Percentiles rank a stretch among this genome's conserved stretches.
Evolutionary conservation across 2,888 invertebrate genomes (phyloP).

Genomic region (Drosophila conformis): DNA sequence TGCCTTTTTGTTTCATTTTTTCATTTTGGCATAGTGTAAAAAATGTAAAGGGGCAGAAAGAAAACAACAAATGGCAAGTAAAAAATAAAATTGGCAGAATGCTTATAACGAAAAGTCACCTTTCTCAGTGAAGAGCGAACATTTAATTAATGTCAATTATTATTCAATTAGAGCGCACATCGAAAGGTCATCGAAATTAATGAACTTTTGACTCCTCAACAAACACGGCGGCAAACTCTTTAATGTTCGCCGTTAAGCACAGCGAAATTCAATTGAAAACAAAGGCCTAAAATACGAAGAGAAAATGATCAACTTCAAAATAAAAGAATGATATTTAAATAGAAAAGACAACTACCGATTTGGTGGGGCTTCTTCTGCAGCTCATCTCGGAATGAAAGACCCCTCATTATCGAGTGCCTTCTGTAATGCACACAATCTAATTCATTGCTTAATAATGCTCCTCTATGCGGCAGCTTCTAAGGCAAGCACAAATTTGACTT

Average conservation of each 20-base stretch:
- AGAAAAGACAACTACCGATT: background rate
- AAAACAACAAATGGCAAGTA: background rate
- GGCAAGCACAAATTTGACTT: background rate
- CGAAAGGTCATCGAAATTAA: constrained; percentile 61
- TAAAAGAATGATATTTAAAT: background rate
- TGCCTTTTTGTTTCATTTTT: constrained; percentile 39
- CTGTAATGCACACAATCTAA: background rate
- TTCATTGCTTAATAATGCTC: background rate
- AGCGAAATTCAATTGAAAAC: constrained; percentile 33
- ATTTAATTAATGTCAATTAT: constrained; percentile 78
- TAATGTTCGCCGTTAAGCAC: constrained; percentile 17
- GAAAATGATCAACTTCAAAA: background rate
- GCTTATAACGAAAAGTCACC: constrained; percentile 40
- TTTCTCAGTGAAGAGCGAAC: constrained; percentile 27
- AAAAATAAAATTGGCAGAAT: constrained; percentile 13
- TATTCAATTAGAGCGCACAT: constrained; percentile 70
- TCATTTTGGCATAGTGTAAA: constrained; percentile 37
- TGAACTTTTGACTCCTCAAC: constrained; percentile 56
- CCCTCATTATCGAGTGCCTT: background rate
- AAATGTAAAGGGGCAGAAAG: background rate
- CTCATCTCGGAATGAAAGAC: background rate
- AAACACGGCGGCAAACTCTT: constrained; percentile 44
- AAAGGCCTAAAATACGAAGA: background rate
- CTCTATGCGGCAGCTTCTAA: background rate
- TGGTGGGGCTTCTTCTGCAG: background rate